Evolutionary conservation across 2,888 invertebrate genomes (phyloP).

Genomic region (Drosophila barbarae): DNA sequence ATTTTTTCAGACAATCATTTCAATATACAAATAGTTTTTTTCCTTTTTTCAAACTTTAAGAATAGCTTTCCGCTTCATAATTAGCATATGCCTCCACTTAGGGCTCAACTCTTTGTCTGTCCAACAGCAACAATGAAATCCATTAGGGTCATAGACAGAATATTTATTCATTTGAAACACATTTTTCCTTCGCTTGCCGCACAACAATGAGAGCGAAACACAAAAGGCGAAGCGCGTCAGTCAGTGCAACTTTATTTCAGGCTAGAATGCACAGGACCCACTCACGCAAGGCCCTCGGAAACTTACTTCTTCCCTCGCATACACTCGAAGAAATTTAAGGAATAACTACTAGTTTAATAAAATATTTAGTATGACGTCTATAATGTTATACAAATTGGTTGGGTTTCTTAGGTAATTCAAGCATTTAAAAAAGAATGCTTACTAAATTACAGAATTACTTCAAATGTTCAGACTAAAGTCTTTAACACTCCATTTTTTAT

Average conservation of each 20-base stretch:
- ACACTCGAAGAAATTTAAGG: too few species aligned
- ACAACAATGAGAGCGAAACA: constrained; percentile 74
- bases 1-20: neutral
- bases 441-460: too few species aligned
- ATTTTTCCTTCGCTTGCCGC: constrained; percentile 53
- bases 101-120: constrained; percentile 39
- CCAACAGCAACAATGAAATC: constrained; percentile 42
- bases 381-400: too few species aligned
- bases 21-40: neutral
- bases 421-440: too few species aligned
- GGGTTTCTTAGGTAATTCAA: too few species aligned
- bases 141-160: constrained; percentile 52
- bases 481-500: too few species aligned
- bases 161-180: constrained; percentile 50
- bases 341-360: too few species aligned
- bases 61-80: constrained; percentile 40
- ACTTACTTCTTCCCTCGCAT: neutral
- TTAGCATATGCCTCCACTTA: constrained; percentile 59
- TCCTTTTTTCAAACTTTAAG: neutral
- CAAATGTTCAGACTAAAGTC: too few species aligned
- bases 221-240: constrained; percentile 71
- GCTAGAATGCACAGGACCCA: constrained; percentile 69
- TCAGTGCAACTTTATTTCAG: constrained; percentile 73
- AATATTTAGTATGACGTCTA: too few species aligned
- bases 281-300: neutral